A percentile compares a stretch with the other conserved stretches of the same genome.
Conservation (phyloP, 2,888 invertebrate species). For the Drosophila phalerata region DNA sequence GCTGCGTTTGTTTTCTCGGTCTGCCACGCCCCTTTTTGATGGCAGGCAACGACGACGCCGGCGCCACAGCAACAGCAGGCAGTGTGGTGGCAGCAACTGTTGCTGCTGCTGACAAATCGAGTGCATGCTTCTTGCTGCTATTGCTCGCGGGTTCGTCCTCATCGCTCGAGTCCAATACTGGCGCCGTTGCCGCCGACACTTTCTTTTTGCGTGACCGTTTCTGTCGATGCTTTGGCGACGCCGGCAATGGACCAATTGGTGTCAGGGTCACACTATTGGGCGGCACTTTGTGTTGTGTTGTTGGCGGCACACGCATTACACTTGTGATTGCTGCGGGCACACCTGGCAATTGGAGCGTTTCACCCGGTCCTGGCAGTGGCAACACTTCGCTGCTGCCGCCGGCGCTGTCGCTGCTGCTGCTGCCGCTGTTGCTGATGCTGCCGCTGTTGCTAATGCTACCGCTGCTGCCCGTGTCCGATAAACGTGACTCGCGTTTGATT, state of each 20-base stretch:
- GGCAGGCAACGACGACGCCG: slow-evolving; percentile 54
- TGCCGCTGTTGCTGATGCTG: slow-evolving; percentile 62
- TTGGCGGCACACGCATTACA: slow-evolving; percentile 51
- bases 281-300: slow-evolving; percentile 51
- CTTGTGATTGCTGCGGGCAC: slow-evolving; percentile 82
- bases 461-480: slow-evolving; percentile 59
- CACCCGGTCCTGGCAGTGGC: slow-evolving; percentile 76
- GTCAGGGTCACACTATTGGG: slow-evolving; percentile 77
- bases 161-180: slow-evolving; percentile 78
- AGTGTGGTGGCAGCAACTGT: slow-evolving; percentile 31
- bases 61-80: slow-evolving; percentile 42
- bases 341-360: slow-evolving; percentile 79
- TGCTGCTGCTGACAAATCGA: slow-evolving; percentile 36
- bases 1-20: slow-evolving; percentile 84
- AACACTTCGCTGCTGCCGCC: slow-evolving; percentile 55
- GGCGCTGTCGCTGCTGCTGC: slow-evolving; percentile 77
- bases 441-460: background rate
- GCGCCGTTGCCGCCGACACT: slow-evolving; percentile 52
- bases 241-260: slow-evolving; percentile 72
- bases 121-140: slow-evolving; percentile 52
- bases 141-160: slow-evolving; percentile 74
- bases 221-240: slow-evolving; percentile 72
- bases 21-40: slow-evolving; percentile 85
- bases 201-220: slow-evolving; percentile 77
- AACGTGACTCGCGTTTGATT: slow-evolving; percentile 81